Conservation (phyloP, 1,140 invertebrate genomes). For the Colletes gigas region DNA sequence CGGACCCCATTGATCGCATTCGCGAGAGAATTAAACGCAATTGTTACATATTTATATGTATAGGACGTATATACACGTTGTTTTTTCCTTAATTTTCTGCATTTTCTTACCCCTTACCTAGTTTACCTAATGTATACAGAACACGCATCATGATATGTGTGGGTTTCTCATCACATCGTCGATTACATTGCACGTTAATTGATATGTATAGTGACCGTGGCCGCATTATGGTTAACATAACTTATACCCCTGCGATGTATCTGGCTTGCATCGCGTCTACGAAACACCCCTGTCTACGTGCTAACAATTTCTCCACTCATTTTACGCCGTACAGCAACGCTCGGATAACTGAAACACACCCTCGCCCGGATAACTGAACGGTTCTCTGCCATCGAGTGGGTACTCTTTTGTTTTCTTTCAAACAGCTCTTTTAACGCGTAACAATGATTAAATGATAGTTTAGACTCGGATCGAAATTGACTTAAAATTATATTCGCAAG, state of each 20-base stretch:
- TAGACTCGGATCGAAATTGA: no score
- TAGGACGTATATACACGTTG: conserved; percentile 52
- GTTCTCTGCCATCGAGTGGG: no score
- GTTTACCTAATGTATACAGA: conserved; percentile 62
- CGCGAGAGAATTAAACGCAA: background rate
- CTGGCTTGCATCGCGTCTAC: conserved; percentile 8
- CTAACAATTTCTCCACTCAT: background rate
- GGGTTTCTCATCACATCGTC: conserved; percentile 70
- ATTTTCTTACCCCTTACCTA: conserved; percentile 48
- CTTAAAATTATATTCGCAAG: no score
- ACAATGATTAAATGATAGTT: no score
- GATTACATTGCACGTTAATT: conserved; percentile 72
- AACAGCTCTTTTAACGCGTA: no score
- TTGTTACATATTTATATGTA: conserved; percentile 14
- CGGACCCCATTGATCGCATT: conserved; percentile 24
- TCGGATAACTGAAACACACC: no score
- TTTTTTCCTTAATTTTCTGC: conserved; percentile 22
- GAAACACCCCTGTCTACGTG: background rate
- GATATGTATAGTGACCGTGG: conserved; percentile 75
- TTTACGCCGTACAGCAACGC: no score
- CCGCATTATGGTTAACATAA: conserved; percentile 28
- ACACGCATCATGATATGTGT: conserved; percentile 78
- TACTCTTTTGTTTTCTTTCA: no score
- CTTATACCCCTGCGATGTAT: conserved; percentile 4
- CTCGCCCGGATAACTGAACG: no score